phyloP scores from a whole-genome alignment of 2,113 vertebrate genomes.

The Tinamus guttatus region DNA sequence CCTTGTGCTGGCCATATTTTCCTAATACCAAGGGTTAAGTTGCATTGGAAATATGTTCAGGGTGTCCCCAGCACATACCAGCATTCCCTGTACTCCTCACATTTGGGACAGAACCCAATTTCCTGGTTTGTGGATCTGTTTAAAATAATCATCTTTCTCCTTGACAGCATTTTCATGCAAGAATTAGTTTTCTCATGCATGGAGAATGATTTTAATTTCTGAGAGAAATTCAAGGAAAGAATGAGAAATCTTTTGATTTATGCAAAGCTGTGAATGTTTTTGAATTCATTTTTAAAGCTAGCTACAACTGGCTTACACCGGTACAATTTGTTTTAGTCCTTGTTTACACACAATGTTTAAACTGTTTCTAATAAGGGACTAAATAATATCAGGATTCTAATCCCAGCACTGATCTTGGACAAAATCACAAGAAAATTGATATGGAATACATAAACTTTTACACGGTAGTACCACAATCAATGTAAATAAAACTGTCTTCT shows the following conservation, averaged over 20 bases:
- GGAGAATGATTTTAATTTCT: constrained; percentile 29
- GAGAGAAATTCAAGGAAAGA: constrained; percentile 33
- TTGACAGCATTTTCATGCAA: constrained; percentile 33
- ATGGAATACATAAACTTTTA: neutral
- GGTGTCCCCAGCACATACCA: neutral
- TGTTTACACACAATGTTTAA: neutral
- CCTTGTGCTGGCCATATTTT: neutral
- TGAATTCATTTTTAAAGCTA: constrained; percentile 57
- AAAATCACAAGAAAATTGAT: neutral
- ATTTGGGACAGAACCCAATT: neutral
- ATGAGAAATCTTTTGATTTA: constrained; percentile 48
- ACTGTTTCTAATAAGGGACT: neutral
- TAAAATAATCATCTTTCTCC: constrained; percentile 42
- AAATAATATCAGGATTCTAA: neutral
- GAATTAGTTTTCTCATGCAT: constrained; percentile 52
- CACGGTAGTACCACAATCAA: neutral
- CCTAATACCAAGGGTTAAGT: neutral
- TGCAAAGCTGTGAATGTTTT: constrained; percentile 49
- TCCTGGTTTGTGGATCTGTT: neutral
- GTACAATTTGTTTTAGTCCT: constrained; percentile 3
- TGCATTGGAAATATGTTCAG: constrained; percentile 6
- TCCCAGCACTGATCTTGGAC: neutral
- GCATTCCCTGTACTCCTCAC: neutral
- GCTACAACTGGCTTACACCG: neutral
- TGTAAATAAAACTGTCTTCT: neutral